Percentiles rank a stretch among this genome's conserved stretches.
Evolutionary conservation across 2,888 invertebrate genomes (phyloP).

Genomic region (Hypomecis atomaria): DNA sequence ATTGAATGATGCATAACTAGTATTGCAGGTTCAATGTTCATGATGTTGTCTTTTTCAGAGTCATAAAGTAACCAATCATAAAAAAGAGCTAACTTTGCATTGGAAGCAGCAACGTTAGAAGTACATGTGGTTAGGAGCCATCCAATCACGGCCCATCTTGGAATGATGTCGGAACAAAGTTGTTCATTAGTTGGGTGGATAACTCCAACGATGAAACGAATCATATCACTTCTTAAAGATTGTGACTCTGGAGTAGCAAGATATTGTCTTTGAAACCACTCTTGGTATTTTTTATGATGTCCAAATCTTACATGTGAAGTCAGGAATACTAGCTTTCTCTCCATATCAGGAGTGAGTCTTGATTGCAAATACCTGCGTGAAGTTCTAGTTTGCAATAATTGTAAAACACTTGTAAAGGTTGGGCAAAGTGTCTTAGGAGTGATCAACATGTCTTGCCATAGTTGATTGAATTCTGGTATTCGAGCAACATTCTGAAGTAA

Average conservation of each 20-base stretch:
- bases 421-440: slow-evolving; percentile 91
- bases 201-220: slow-evolving; percentile 96
- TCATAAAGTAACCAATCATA: slow-evolving; percentile 98
- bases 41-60: slow-evolving; percentile 95
- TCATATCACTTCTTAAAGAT: slow-evolving; percentile 95
- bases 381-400: slow-evolving; percentile 93
- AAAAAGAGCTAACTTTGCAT: slow-evolving; percentile 95
- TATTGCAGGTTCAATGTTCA: slow-evolving; percentile 98
- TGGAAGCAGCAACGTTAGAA: slow-evolving; percentile 94
- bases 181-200: slow-evolving; percentile 97
- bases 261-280: slow-evolving; percentile 97
- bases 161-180: slow-evolving; percentile 96
- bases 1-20: slow-evolving; percentile 97
- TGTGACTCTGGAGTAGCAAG: slow-evolving; percentile 96
- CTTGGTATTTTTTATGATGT: slow-evolving; percentile 96
- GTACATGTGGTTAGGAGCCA: slow-evolving; percentile 97
- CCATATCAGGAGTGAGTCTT: slow-evolving; percentile 96
- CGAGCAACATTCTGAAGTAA: slow-evolving; percentile 95
- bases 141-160: slow-evolving; percentile 97
- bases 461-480: slow-evolving; percentile 93
- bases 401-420: slow-evolving; percentile 91
- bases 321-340: slow-evolving; percentile 94
- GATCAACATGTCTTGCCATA: slow-evolving; percentile 94
- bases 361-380: slow-evolving; percentile 93
- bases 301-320: slow-evolving; percentile 95